Evolutionary conservation across 2,797 vertebrate genomes (phyloP).

Genomic region (Gadopsis bispinosus): DNA sequence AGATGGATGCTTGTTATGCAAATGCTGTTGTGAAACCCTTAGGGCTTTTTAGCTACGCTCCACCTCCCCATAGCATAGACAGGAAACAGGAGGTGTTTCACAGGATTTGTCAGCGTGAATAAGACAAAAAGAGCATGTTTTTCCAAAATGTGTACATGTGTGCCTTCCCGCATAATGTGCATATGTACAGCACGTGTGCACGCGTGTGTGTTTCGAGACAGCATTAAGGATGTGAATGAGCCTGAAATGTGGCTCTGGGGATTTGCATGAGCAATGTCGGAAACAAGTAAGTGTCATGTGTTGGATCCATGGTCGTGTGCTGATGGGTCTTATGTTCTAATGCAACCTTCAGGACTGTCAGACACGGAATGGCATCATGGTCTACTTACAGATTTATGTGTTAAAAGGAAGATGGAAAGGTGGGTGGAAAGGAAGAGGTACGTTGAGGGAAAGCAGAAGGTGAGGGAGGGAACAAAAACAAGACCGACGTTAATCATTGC

Average conservation of each 20-base stretch:
- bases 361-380: constrained; percentile 26
- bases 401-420: constrained; percentile 27
- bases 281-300: constrained; percentile 36
- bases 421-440: constrained; percentile 39
- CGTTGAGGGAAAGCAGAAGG: constrained; percentile 38
- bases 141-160: background rate
- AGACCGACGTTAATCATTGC: constrained; percentile 48
- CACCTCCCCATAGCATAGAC: constrained; percentile 16
- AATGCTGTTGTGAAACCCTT: constrained; percentile 47
- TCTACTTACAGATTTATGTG: constrained; percentile 46
- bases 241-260: background rate
- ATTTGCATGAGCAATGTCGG: constrained; percentile 36
- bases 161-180: constrained; percentile 8
- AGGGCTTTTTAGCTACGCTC: constrained; percentile 36
- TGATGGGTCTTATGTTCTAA: constrained; percentile 32
- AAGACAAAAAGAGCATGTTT: constrained; percentile 27
- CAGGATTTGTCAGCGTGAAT: constrained; percentile 21
- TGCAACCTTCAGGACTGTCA: constrained; percentile 46
- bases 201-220: background rate
- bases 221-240: background rate
- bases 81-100: constrained; percentile 31
- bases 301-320: constrained; percentile 10
- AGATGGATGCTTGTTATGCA: constrained; percentile 49
- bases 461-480: constrained; percentile 48
- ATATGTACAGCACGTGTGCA: background rate